These are phyloP conservation scores for Eulithis prunata DNA, from an alignment of 2,888 invertebrate species.

Conservation along the genomic window DNA sequence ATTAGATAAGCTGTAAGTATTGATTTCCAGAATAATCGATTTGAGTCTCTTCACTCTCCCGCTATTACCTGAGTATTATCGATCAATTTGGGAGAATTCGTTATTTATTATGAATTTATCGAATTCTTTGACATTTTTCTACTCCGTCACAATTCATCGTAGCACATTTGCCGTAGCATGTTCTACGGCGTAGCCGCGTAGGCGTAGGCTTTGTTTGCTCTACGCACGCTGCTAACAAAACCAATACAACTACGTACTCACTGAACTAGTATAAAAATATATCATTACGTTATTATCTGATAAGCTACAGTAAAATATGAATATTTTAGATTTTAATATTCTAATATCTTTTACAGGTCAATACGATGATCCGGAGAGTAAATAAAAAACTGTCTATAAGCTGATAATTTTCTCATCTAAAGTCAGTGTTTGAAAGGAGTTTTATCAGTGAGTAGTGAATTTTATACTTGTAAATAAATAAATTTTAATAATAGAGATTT, in stretches of 20 bases:
- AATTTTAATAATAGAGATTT: slow-evolving; percentile 65
- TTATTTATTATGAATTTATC: no score
- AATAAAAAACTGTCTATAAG: slow-evolving; percentile 35
- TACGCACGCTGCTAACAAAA: background rate
- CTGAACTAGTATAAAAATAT: no score
- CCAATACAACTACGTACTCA: background rate
- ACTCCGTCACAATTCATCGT: background rate
- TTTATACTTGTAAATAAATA: slow-evolving; percentile 81
- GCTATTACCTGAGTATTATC: no score
- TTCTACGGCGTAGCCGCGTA: background rate
- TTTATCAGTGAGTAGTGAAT: slow-evolving; percentile 75
- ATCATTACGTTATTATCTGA: no score
- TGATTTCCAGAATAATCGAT: no score
- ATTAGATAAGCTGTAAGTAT: no score
- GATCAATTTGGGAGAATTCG: no score
- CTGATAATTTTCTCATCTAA: slow-evolving; percentile 60
- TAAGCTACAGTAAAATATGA: no score
- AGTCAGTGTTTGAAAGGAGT: slow-evolving; percentile 74
- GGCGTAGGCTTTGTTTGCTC: no score
- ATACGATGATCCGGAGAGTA: slow-evolving; percentile 70
- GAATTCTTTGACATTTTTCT: background rate
- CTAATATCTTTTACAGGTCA: slow-evolving; percentile 56
- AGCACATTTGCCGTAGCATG: background rate
- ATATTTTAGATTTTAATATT: no score
- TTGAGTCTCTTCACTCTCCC: no score